These are phyloP conservation scores for Pipistrellus kuhlii DNA, from an alignment of 2,797 vertebrate genomes.

Conservation along the genomic window DNA sequence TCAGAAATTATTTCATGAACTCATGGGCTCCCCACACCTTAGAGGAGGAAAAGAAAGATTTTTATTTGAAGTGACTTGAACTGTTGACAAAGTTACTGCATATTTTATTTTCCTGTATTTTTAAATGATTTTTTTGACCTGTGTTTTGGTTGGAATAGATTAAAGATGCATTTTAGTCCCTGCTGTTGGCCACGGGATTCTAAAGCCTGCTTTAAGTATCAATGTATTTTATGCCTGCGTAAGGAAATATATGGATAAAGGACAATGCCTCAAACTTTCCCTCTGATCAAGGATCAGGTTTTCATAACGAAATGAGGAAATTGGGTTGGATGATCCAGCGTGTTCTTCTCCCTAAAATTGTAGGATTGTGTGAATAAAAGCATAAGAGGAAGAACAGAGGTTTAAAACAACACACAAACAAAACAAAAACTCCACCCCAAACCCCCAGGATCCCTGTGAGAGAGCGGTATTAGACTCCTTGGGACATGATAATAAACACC, in stretches of 20 bases:
- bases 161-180: not conserved
- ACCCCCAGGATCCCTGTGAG: not conserved
- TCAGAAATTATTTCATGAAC: constrained; percentile 24
- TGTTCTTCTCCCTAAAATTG: not conserved
- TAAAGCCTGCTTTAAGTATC: not conserved
- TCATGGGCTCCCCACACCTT: not conserved
- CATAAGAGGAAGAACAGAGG: not conserved
- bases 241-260: not conserved
- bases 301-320: constrained; percentile 35
- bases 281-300: not conserved
- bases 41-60: not conserved
- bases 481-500: constrained; percentile 33
- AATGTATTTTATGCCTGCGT: not conserved
- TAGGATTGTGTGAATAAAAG: constrained; percentile 29
- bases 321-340: not conserved
- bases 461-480: not conserved
- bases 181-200: not conserved
- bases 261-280: not conserved
- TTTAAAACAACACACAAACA: not conserved
- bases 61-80: constrained; percentile 25
- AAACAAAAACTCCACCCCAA: not conserved
- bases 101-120: constrained; percentile 30
- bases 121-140: not conserved
- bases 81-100: not conserved
- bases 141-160: not conserved